Conservation (phyloP, 2,113 vertebrate genomes). For the Pseudolaguvia tuberculata region DNA sequence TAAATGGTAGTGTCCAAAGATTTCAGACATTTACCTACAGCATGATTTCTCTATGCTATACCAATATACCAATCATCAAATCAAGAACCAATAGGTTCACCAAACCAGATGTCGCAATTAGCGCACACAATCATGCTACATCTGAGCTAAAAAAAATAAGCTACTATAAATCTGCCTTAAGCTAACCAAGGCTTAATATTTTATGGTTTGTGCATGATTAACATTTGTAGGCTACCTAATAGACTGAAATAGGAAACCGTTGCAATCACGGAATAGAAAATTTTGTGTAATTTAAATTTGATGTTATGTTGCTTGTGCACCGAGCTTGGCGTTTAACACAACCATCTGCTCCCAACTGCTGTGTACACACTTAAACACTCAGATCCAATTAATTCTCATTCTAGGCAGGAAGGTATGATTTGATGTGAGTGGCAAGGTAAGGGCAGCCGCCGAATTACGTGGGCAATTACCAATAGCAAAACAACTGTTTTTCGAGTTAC, state of each 20-base stretch:
- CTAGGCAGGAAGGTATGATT: slow-evolving; percentile 30
- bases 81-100: too few species aligned
- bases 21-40: too few species aligned
- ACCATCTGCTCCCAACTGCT: slow-evolving; percentile 32
- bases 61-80: too few species aligned
- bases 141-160: slow-evolving; percentile 21
- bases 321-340: slow-evolving; percentile 31
- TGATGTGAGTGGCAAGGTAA: slow-evolving; percentile 30
- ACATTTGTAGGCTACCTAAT: slow-evolving; percentile 31
- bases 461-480: slow-evolving; percentile 54
- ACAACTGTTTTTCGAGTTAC: slow-evolving; percentile 55
- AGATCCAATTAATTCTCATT: slow-evolving; percentile 39
- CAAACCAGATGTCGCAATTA: too few species aligned
- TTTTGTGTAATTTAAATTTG: slow-evolving; percentile 35
- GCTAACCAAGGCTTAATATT: slow-evolving; percentile 27
- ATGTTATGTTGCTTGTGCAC: slow-evolving; percentile 30
- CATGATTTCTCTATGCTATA: too few species aligned
- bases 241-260: slow-evolving; percentile 20
- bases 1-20: too few species aligned
- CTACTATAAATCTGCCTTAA: slow-evolving; percentile 13
- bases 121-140: too few species aligned
- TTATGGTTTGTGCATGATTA: slow-evolving; percentile 33
- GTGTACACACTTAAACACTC: slow-evolving; percentile 23
- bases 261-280: slow-evolving; percentile 21
- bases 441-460: slow-evolving; percentile 43